Evolutionary conservation across 1,140 invertebrate species (phyloP), one percentile per base, ranked within the genome.

Genomic region (Sycophaga agraensis): DNA sequence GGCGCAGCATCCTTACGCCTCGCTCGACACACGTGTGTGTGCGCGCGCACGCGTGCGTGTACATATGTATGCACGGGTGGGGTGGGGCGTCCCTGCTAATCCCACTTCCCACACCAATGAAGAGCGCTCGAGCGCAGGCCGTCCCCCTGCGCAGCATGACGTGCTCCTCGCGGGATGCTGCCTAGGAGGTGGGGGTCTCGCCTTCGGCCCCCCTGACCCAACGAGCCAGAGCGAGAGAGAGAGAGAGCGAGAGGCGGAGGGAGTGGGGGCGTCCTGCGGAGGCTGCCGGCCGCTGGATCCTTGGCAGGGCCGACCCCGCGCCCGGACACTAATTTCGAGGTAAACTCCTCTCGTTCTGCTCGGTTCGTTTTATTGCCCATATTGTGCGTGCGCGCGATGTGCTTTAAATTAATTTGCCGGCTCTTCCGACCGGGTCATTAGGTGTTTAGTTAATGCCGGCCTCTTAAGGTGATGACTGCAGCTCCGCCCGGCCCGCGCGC

Each of bases 71-170:
- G 58, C 64, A 53, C 59, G 53, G 14, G 37, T 50, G 63, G 72
- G 76, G 76, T 78, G 76, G 76, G 74, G 76, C 73, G 69, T 69
- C 63, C 66, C 68, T 56, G 54, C 67, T 72, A 69, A 70, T 63
- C 62, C 68, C 66, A 60, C 65, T 71, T 69, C 63, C 68, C 70
- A 72, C 67, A 68, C 68, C 67, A 64, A 68, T 62, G 59, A 66
- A 63, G 31, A 53, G 24, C 21, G 34, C 6, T 53, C 45, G 24
- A 17, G 21, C n/a, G 17, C 17, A 14, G 14, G 26, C 19, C 14
- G n/a, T 43, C 17, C 14, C 8, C 21, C 11, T 1, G 7, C 26
- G 26, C 26, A 14, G 26, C 26, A 17, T n/a, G 0, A 4, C 28
- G 3, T 26, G 43, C 54, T 61, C 50, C 43, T 61, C 16, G 31